phyloP scores from a whole-genome alignment of 2,113 vertebrate species.

The Myrmecophaga tridactyla region DNA sequence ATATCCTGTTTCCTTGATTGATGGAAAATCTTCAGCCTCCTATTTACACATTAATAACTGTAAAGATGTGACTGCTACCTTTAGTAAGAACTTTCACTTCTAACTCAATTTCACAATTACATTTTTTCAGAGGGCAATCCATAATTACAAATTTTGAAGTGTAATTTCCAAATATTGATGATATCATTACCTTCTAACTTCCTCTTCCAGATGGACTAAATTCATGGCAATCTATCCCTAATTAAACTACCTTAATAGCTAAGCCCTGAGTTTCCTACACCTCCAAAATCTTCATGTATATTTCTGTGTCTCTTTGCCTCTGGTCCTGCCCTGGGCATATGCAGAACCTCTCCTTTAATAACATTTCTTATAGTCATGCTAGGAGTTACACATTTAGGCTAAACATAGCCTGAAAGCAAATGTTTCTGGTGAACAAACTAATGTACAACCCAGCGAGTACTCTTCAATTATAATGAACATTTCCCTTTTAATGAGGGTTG shows the following conservation, averaged over 20 bases:
- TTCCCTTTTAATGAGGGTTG: slow-evolving; percentile 54
- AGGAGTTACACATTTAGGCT: background rate
- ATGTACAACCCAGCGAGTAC: background rate
- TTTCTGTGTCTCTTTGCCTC: background rate
- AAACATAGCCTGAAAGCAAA: background rate
- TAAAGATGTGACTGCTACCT: background rate
- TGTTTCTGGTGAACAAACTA: background rate
- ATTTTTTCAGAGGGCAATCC: background rate
- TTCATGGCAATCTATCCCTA: background rate
- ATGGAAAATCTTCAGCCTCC: background rate
- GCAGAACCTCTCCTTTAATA: background rate
- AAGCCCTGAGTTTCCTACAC: background rate
- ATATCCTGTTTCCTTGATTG: background rate
- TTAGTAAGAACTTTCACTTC: background rate
- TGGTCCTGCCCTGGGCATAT: background rate
- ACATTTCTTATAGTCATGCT: background rate
- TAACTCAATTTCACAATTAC: background rate
- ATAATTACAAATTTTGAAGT: background rate
- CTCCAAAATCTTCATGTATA: background rate
- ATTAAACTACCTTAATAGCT: background rate
- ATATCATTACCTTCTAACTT: background rate
- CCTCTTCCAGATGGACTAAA: background rate
- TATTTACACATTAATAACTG: background rate
- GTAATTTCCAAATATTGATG: background rate
- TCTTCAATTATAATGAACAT: background rate